Conservation (phyloP, 2,888 invertebrate genomes). For the Neoscelio sp. region DNA sequence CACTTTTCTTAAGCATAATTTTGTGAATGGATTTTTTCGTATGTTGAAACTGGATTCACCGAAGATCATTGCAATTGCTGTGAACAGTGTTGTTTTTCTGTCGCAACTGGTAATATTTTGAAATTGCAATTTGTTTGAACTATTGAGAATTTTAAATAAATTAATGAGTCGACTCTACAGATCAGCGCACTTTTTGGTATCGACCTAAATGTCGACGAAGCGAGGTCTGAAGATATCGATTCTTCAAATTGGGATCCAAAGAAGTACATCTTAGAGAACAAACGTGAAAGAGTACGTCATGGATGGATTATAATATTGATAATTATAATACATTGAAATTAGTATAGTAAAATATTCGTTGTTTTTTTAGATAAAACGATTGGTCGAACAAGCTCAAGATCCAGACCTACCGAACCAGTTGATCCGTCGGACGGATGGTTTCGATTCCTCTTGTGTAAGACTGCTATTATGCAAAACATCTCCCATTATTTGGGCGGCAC, state of each 20-base stretch:
- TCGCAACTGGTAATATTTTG: conserved; percentile 94
- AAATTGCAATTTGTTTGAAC: too few species aligned
- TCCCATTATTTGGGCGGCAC: conserved; percentile 91
- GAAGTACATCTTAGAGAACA: conserved; percentile 87
- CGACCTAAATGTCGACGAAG: conserved; percentile 76
- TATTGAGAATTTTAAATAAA: conserved; percentile 13
- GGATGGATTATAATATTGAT: conserved; percentile 18
- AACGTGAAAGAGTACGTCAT: conserved; percentile 84
- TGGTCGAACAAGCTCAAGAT: conserved; percentile 86
- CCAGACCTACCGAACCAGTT: conserved; percentile 86
- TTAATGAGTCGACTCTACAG: conserved; percentile 82
- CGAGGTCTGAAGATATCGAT: conserved; percentile 61
- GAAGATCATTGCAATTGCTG: conserved; percentile 91
- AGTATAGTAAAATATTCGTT: not conserved
- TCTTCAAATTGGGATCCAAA: conserved; percentile 80
- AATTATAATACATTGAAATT: not conserved
- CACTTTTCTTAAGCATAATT: conserved; percentile 66
- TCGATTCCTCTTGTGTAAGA: conserved; percentile 88
- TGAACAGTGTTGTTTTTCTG: conserved; percentile 92
- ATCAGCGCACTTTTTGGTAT: conserved; percentile 86
- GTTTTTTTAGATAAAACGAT: conserved; percentile 79
- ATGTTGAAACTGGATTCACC: conserved; percentile 90
- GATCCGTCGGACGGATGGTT: conserved; percentile 85
- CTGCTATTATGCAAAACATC: conserved; percentile 90
- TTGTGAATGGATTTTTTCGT: conserved; percentile 86